phyloP scores from a whole-genome alignment of 2,888 invertebrate species.

The Heteromurus nitidus region DNA sequence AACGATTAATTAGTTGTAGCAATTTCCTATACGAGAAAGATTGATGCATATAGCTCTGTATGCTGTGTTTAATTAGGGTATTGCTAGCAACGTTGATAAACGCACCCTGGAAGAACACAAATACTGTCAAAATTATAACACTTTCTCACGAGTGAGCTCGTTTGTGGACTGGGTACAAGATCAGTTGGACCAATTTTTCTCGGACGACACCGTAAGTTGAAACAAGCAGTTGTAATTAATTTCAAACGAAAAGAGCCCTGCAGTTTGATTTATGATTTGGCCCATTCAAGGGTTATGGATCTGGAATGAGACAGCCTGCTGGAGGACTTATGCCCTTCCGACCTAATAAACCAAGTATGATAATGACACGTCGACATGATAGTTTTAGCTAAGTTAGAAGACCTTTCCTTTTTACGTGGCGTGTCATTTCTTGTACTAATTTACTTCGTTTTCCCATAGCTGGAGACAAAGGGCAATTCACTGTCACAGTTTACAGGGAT shows the following conservation, averaged over 20 bases:
- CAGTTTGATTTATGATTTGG: too few species aligned
- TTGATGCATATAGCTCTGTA: background rate
- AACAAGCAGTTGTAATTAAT: background rate
- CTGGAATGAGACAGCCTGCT: too few species aligned
- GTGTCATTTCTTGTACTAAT: too few species aligned
- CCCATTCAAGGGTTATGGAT: too few species aligned
- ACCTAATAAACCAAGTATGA: too few species aligned
- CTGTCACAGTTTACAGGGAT: slow-evolving; percentile 63
- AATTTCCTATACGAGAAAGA: background rate
- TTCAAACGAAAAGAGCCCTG: background rate
- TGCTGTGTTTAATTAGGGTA: slow-evolving; percentile 46
- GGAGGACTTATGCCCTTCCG: too few species aligned
- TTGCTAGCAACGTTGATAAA: slow-evolving; percentile 67
- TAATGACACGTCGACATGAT: too few species aligned
- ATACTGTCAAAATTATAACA: slow-evolving; percentile 70
- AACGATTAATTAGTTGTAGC: background rate
- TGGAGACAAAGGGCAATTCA: slow-evolving; percentile 38
- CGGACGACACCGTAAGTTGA: slow-evolving; percentile 48
- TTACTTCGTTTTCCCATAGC: background rate
- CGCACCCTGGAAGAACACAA: slow-evolving; percentile 55
- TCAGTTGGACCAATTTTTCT: slow-evolving; percentile 60
- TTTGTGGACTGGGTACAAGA: slow-evolving; percentile 69
- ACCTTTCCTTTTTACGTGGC: too few species aligned
- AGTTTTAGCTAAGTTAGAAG: too few species aligned
- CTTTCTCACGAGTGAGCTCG: slow-evolving; percentile 65